phyloP scores from a whole-genome alignment of 2,113 vertebrate genomes.

The Marcusenius ussheri region DNA sequence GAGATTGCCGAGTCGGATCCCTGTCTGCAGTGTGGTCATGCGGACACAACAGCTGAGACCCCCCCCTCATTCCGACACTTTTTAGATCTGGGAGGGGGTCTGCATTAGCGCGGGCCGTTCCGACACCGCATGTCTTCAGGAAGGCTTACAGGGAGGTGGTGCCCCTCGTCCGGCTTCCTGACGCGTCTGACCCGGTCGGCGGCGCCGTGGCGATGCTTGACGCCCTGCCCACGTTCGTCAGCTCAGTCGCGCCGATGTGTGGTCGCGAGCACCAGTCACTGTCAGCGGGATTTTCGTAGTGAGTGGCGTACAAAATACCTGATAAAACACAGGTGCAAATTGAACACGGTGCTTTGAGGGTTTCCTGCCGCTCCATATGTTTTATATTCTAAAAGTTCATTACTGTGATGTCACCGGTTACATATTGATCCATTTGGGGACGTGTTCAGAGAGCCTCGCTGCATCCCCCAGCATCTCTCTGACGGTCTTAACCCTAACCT shows the following conservation, averaged over 20 bases:
- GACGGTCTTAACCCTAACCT: background rate
- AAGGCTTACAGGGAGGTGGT: background rate
- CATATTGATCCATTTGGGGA: background rate
- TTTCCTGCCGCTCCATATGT: background rate
- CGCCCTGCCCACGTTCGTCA: too few relatives aligned
- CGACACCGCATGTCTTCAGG: background rate
- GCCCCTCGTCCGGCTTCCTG: background rate
- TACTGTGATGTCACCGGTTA: background rate
- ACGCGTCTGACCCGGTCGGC: background rate
- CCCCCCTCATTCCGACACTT: slow-evolving; percentile 16
- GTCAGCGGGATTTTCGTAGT: background rate
- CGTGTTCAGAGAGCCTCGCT: background rate
- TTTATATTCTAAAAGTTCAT: background rate
- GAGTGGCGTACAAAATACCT: background rate
- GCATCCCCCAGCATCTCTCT: background rate
- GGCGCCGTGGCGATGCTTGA: background rate
- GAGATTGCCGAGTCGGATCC: slow-evolving; percentile 29
- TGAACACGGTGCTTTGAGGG: background rate
- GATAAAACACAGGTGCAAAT: background rate
- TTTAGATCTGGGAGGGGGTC: background rate
- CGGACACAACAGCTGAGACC: slow-evolving; percentile 35
- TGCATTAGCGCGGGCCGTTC: background rate
- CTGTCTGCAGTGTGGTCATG: slow-evolving; percentile 40
- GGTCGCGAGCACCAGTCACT: background rate
- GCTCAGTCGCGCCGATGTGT: background rate